Base-by-base conservation (phyloP, 2,113 vertebrate species). In the Marcusenius ussheri region DNA sequence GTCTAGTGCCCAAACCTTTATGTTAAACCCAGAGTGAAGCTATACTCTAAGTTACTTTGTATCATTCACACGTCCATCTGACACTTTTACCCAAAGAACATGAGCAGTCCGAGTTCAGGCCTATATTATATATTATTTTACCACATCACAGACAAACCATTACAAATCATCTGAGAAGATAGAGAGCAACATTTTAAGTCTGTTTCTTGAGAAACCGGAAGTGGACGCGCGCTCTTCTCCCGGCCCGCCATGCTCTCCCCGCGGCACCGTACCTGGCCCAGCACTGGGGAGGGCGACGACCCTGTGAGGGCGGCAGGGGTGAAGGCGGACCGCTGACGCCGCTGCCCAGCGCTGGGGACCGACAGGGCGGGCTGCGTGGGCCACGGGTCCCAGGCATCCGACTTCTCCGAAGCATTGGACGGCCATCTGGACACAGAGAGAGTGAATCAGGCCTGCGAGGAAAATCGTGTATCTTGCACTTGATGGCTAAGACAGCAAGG, bases 361-460 rank as follows among this genome's bases (percentile, higher is more conserved):
- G 97, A 97, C 88, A 99, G 96, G 0, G 98, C 98, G 0, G 98
- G 98, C 91, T 99, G 98, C 77, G 97, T 95, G 0, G 98, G 98
- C 98, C 98, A 99, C 0, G 97, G 96, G 5, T 99, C 98, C 98
- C 98, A 99, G 45, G 97, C 97, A 90, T 99, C 98, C 1, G 96
- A 88, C 89, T 98, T 97, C 91, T 96, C 97, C 42, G 89, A 94
- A 2, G 93, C 93, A 92, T 94, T 97, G 42, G 97, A 92, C 7
- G 98, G 98, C 98, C 98, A 99, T 31, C 98, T 99, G 91, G 3
- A 92, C 83, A 66, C 31, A 46, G 19, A n/a, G 39, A 46, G 31
- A 66, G 17, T 0, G 3, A 88, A 56, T 45, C 15, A 39, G 19
- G 15, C 13, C 2, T 50, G 7, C 24, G 11, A 7, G 13, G 85